Evolutionary conservation across 2,888 invertebrate species (phyloP), one percentile per base, ranked within the genome.

Genomic region (Thelaira solivaga): DNA sequence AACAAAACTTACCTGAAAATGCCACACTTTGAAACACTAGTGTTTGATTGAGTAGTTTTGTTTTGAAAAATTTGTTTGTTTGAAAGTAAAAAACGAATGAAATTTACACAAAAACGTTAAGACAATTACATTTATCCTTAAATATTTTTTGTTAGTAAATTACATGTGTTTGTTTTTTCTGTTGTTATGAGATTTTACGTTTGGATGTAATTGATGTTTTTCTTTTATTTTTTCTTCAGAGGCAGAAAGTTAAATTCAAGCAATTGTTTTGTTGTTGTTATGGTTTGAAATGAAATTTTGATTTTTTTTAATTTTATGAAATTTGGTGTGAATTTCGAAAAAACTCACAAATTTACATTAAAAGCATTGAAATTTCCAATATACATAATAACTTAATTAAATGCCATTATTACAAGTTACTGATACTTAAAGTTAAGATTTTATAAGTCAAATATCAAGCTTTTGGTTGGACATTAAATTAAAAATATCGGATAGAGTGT

Each of bases 11-110:
- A 96, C 96, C 96, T 91, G 95, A 96, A 92, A 95, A 96, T 91
- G 96, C 96, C 94, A 96, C 95, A 92, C 95, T 95, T 94, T 96
- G 96, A 94, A 96, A 96, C 95, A 95, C 95, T 96, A 93, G 84
- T n/a, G n/a, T n/a, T n/a, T n/a, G n/a, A n/a, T n/a, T n/a, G n/a
- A 89, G 85, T 87, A 57, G 59, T 59, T 69, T 64, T 64, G 51
- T 39, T 31, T 75, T 31, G 36, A 45, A 22, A 29, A 16, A 47
- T 39, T 39, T 62, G 20, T 29, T 67, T 43, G 31, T 41, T 71
- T 86, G 83, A 78, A 74, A 78, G 55, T 86, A 88, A 88, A 87
- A 78, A 83, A 85, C 86, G 86, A 85, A 87, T 86, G 85, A 88
- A 86, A 86, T 86, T 86, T 83, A 86, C 87, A 82, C 85, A 85